Evolutionary conservation across 2,888 invertebrate genomes (phyloP), one percentile per base, ranked within the genome.

Genomic region (Ormyrus rosae): DNA sequence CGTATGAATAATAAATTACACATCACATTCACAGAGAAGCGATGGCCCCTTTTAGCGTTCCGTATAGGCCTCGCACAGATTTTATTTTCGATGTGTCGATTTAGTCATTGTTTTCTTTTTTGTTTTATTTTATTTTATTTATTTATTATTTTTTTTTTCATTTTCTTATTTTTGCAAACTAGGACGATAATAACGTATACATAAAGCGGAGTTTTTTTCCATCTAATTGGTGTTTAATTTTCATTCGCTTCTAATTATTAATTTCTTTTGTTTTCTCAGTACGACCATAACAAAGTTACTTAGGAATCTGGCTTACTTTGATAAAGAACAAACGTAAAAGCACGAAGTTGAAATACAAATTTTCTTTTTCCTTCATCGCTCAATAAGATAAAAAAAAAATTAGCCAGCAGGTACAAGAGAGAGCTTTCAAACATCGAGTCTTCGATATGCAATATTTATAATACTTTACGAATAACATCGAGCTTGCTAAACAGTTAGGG

Each of bases 11-110:
- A 78, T 85, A 86, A 86, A 85, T 86, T 84, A 84, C 84, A 87
- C 85, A 85, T 86, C 84, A 87, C 85, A 87, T 85, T 87, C 84
- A 85, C 81, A 85, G 78, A 85, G 75, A 86, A 85, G 84, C 85
- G 82, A 82, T 84, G 78, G 83, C 72, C 78, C 78, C 69, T 82
- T 80, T 79, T 45, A 71, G 73, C 80, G 76, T 64, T 84, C 73
- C 13, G 34, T 34, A 67, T 84, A 86, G 86, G 84, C 84, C 82
- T 81, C 83, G 79, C 80, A 64, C 56, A 80, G 63, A 71, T 83
- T 84, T 81, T 61, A 34, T 80, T 77, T 81, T 74, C 78, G 75
- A 81, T 76, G 79, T 80, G 76, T 64, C 55, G 50, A 55, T 67
- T 73, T 56, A 73, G 63, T 63, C 65, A 56, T 72, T 55, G 68